Evolutionary conservation across 2,888 invertebrate genomes (phyloP).

Genomic region (Amphipoea oculea): DNA sequence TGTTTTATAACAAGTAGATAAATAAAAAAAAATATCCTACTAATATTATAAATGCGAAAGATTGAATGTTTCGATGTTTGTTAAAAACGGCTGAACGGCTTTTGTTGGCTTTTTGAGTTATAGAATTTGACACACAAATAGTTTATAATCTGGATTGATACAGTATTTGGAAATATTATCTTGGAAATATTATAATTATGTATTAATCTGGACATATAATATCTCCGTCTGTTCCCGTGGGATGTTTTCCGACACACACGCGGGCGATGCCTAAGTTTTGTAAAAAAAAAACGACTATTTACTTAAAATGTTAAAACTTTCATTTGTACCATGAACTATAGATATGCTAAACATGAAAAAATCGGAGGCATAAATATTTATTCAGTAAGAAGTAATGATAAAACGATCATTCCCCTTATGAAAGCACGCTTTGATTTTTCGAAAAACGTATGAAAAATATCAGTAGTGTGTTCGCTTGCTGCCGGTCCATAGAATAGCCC

Average conservation of each 20-base stretch:
- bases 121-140: not conserved
- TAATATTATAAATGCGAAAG: not conserved
- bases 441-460: slow-evolving; percentile 63
- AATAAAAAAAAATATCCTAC: not conserved
- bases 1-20: no score
- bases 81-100: not conserved
- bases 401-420: slow-evolving; percentile 18
- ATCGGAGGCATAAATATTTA: not conserved
- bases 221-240: not conserved
- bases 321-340: not conserved
- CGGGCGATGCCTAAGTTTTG: not conserved
- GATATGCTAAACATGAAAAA: not conserved
- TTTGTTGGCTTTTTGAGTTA: no score
- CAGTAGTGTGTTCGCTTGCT: slow-evolving; percentile 56
- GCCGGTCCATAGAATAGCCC: slow-evolving; percentile 66
- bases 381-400: slow-evolving; percentile 22
- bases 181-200: no score
- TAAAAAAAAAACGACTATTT: not conserved
- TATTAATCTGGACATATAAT: not conserved
- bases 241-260: not conserved
- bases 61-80: not conserved
- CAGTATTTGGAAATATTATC: no score
- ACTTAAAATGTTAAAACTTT: not conserved
- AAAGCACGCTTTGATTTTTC: slow-evolving; percentile 55
- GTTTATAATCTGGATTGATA: not conserved